These are phyloP conservation scores for Dolichopus griseipennis DNA, from an alignment of 2,888 invertebrate genomes.

Conservation along the genomic window DNA sequence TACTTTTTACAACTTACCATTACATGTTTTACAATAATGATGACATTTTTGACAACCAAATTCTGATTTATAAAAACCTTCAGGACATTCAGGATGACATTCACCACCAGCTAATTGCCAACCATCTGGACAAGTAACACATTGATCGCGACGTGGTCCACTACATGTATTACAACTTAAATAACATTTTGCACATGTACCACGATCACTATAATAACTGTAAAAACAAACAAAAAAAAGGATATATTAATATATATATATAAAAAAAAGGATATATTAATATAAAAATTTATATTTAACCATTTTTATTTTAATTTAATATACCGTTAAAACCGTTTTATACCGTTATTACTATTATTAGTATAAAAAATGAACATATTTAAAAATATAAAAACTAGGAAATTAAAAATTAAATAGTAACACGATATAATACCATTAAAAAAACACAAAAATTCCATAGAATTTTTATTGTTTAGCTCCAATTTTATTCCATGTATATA, in stretches of 20 bases:
- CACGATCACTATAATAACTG: slow-evolving; percentile 80
- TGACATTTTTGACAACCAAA: slow-evolving; percentile 83
- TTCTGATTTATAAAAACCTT: slow-evolving; percentile 73
- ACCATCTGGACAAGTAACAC: slow-evolving; percentile 69
- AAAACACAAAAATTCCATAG: neutral
- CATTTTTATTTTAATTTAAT: neutral
- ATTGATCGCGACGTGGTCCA: slow-evolving; percentile 75
- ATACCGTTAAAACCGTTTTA: neutral
- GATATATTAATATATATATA: slow-evolving; percentile 11
- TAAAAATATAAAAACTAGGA: neutral
- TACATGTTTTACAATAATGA: slow-evolving; percentile 79
- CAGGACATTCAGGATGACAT: slow-evolving; percentile 77
- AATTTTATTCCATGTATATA: too few relatives aligned
- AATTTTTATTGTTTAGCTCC: too few relatives aligned
- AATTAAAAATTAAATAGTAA: neutral
- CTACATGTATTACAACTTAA: slow-evolving; percentile 77
- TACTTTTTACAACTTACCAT: slow-evolving; percentile 48
- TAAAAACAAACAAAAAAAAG: slow-evolving; percentile 20
- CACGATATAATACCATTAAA: slow-evolving; percentile 8
- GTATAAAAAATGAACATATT: neutral
- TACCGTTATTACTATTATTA: neutral
- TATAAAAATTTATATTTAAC: neutral
- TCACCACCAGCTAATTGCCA: slow-evolving; percentile 78
- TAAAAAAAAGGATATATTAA: neutral
- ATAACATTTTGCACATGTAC: slow-evolving; percentile 73